Evolutionary conservation across 2,113 vertebrate species (phyloP).

Genomic region (Hyperopisus bebe): DNA sequence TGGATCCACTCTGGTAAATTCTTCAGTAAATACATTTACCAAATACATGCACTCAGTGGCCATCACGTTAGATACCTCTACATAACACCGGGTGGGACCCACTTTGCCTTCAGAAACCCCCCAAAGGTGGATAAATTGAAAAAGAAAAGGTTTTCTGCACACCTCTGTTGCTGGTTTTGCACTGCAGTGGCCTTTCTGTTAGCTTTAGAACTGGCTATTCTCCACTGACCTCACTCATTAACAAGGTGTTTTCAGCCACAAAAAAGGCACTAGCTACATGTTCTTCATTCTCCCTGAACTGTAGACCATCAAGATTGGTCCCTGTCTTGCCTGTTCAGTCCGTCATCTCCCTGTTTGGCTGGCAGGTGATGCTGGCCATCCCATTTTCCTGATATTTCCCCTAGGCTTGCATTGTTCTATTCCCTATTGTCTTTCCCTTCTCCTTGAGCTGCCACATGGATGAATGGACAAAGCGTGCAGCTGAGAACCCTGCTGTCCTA

Average conservation of each 20-base stretch:
- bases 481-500: background rate
- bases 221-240: background rate
- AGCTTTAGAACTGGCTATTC: background rate
- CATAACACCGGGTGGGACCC: background rate
- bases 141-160: background rate
- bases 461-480: background rate
- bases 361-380: background rate
- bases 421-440: background rate
- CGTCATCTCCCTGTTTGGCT: background rate
- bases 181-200: background rate
- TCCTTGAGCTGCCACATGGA: background rate
- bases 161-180: background rate
- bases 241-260: background rate
- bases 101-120: background rate
- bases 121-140: background rate
- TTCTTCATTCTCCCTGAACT: background rate
- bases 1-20: background rate
- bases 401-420: background rate
- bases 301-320: background rate
- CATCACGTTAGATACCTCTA: background rate
- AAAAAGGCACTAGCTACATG: background rate
- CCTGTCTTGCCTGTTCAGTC: background rate
- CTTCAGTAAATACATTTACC: background rate
- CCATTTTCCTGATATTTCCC: background rate
- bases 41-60: background rate